Conservation (phyloP, 2,888 invertebrate species). For the Dryomyza anilis region DNA sequence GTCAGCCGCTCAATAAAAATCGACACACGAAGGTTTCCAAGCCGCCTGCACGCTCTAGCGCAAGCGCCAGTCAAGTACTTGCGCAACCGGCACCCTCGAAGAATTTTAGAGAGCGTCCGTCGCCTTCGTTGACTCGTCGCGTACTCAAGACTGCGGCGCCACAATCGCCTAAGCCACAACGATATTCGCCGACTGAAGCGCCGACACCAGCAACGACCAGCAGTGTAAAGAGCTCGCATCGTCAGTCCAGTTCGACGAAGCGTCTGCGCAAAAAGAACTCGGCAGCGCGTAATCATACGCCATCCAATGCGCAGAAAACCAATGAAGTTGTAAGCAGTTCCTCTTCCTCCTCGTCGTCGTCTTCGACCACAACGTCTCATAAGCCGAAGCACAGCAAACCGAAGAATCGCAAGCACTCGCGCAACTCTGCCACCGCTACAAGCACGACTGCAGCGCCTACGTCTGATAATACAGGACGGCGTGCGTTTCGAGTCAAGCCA, state of each 20-base stretch:
- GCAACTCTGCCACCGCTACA: slow-evolving; percentile 36
- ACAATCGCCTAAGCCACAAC: slow-evolving; percentile 21
- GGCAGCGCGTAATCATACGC: neutral
- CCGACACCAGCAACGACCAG: slow-evolving; percentile 29
- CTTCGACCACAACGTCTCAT: slow-evolving; percentile 12
- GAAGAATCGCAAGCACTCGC: slow-evolving; percentile 59
- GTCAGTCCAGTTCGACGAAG: slow-evolving; percentile 58
- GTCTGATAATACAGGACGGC: slow-evolving; percentile 60
- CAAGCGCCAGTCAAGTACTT: too few relatives aligned
- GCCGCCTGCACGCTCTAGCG: too few relatives aligned
- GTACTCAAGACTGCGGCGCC: slow-evolving; percentile 80
- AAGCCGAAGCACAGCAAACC: slow-evolving; percentile 44
- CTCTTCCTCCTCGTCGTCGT: slow-evolving; percentile 29
- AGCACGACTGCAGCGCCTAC: slow-evolving; percentile 36
- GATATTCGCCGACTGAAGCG: too few relatives aligned
- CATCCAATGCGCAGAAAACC: slow-evolving; percentile 5
- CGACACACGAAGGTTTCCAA: slow-evolving; percentile 65
- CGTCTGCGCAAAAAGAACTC: slow-evolving; percentile 43
- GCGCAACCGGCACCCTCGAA: too few relatives aligned
- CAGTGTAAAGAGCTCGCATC: slow-evolving; percentile 52
- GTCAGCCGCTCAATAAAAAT: slow-evolving; percentile 37
- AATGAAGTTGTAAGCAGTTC: slow-evolving; percentile 29
- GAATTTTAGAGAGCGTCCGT: slow-evolving; percentile 77
- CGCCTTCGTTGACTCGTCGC: slow-evolving; percentile 71
- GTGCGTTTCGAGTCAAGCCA: slow-evolving; percentile 74